Evolutionary conservation across 2,888 invertebrate genomes (phyloP).

Genomic region (Polyommatus iphigenia): DNA sequence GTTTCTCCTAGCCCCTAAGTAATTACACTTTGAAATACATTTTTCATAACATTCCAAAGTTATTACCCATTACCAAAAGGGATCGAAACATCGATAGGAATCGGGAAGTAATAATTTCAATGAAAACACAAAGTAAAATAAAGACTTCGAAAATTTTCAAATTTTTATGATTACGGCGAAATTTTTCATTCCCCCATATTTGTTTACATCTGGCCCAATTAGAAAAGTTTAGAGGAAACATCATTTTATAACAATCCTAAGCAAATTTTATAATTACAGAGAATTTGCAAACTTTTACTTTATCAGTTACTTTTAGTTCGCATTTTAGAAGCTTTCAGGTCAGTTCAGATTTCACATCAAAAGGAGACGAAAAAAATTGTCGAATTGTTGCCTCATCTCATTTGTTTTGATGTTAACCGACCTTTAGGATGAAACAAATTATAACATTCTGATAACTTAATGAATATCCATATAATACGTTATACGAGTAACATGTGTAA

Average conservation of each 20-base stretch:
- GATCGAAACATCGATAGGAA: neutral
- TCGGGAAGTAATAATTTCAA: neutral
- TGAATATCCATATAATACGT: too few relatives aligned
- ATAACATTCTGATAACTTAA: too few relatives aligned
- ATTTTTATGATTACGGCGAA: neutral
- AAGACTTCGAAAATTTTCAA: neutral
- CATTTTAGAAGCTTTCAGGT: neutral
- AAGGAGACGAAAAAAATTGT: too few relatives aligned
- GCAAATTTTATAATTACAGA: constrained; percentile 8
- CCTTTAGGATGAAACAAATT: too few relatives aligned
- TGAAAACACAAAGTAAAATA: neutral
- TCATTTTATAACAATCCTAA: neutral
- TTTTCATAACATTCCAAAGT: neutral
- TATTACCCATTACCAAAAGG: neutral
- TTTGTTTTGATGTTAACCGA: too few relatives aligned
- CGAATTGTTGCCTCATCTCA: too few relatives aligned
- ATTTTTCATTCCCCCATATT: neutral
- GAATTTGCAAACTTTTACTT: constrained; percentile 6
- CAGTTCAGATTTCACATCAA: neutral
- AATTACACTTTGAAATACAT: neutral
- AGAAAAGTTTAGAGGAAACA: constrained; percentile 1
- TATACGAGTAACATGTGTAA: too few relatives aligned
- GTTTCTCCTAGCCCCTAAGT: neutral
- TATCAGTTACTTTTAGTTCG: neutral
- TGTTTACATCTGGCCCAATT: constrained; percentile 14